Base-by-base conservation (phyloP, 2,888 invertebrate genomes). In the Latrodectus elegans region DNA sequence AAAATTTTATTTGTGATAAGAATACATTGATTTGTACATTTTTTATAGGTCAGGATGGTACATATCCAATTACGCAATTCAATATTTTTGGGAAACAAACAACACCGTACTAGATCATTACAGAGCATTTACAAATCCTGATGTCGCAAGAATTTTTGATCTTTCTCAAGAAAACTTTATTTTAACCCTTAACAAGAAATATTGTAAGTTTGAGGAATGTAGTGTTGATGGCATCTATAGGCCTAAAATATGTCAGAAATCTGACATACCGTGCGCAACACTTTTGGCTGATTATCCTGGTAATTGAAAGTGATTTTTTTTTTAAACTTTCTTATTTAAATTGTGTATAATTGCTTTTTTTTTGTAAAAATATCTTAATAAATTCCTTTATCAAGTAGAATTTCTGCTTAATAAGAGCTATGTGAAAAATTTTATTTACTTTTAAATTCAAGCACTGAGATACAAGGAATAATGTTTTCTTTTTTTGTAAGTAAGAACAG, bases 211-310 rank as follows among this genome's bases (percentile, higher is more conserved):
- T 22, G 68, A 89, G 4, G 92, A 92, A 88, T 95, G 95, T 74
- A 83, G 70, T 90, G 90, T 92, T 6, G 92, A 93, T 12, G 94
- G 95, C 84, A 93, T 94, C 90, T 95, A 93, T 91, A 92, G 93
- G n/a, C 95, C 95, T 0, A 91, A 92, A 8, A 93, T 93, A 90
- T 95, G 95, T 91, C 89, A 90, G 52, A 55, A 64, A 26, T 49
- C 74, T 9, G 82, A 84, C 4, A 79, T 84, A 1, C 83, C 84
- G 9, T 94, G 93, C 91, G 93, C 93, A 9, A 91, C 92, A 3
- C 92, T 94, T 22, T 91, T 93, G 55, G 92, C 93, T 8, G 92
- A 92, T 81, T 92, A 92, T 90, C 92, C 92, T 90, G 92, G 93
- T 93, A 91, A 90, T 49, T 76, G 12, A n/a, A 77, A 22, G 22